These are phyloP conservation scores for Bryconaethiops microstoma DNA, from an alignment of 2,797 vertebrate genomes.

Conservation along the genomic window DNA sequence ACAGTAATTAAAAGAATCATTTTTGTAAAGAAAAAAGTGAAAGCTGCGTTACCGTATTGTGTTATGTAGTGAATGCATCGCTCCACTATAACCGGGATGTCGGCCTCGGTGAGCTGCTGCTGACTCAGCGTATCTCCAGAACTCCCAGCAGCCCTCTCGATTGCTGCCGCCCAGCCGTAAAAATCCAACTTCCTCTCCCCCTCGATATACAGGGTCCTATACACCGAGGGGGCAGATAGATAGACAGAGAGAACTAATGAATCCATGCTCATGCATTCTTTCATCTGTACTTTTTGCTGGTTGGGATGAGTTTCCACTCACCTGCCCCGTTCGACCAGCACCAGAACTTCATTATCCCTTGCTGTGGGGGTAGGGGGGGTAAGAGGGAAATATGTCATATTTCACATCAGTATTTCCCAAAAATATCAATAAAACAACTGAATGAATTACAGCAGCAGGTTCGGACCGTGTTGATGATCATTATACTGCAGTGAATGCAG, in stretches of 20 bases:
- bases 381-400: background rate
- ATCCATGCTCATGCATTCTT: too few relatives aligned
- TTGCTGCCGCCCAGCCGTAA: slow-evolving; percentile 84
- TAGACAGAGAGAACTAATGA: background rate
- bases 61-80: slow-evolving; percentile 93
- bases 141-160: slow-evolving; percentile 87
- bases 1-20: too few relatives aligned
- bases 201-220: slow-evolving; percentile 91
- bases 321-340: slow-evolving; percentile 92
- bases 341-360: slow-evolving; percentile 88
- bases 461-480: background rate
- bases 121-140: slow-evolving; percentile 86
- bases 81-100: slow-evolving; percentile 90
- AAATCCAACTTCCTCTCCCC: slow-evolving; percentile 91
- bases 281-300: too few relatives aligned
- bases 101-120: slow-evolving; percentile 91
- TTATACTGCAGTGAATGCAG: background rate
- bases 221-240: background rate
- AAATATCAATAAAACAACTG: background rate
- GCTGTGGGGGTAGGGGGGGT: slow-evolving; percentile 69
- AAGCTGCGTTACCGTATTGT: slow-evolving; percentile 82
- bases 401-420: background rate
- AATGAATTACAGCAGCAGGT: background rate
- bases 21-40: too few relatives aligned
- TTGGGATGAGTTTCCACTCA: slow-evolving; percentile 65